A percentile compares a stretch with the other conserved stretches of the same genome.
Conservation (phyloP, 2,797 vertebrate genomes). For the Clarias fuscus region DNA sequence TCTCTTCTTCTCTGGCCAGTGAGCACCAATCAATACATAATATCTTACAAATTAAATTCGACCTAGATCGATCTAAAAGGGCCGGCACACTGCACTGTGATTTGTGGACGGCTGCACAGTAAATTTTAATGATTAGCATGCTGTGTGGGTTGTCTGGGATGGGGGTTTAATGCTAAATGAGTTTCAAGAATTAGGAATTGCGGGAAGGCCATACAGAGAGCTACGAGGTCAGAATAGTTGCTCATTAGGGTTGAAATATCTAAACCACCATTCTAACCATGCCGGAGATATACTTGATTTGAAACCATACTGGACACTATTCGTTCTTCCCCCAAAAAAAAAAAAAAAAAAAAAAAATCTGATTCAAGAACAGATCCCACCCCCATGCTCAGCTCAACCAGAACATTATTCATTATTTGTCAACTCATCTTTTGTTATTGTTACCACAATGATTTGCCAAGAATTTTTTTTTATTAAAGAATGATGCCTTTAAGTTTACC, state of each 20-base stretch:
- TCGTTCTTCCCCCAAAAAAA: neutral
- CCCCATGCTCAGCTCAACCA: neutral
- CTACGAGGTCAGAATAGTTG: neutral
- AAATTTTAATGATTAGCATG: slow-evolving; percentile 75
- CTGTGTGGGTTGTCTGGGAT: slow-evolving; percentile 40
- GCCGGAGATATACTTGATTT: neutral
- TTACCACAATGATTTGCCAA: neutral
- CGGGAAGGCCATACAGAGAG: neutral
- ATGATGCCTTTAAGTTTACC: neutral
- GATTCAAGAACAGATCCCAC: neutral
- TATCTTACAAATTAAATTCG: slow-evolving; percentile 87
- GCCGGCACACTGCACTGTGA: slow-evolving; percentile 67
- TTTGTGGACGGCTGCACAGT: slow-evolving; percentile 70
- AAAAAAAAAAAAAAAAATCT: neutral
- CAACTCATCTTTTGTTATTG: no score
- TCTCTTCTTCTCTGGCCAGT: slow-evolving; percentile 54
- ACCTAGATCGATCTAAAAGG: slow-evolving; percentile 79
- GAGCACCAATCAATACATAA: slow-evolving; percentile 80
- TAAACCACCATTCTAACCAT: neutral
- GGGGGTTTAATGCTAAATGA: slow-evolving; percentile 49
- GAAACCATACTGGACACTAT: neutral
- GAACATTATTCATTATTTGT: no score
- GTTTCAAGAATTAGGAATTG: slow-evolving; percentile 31
- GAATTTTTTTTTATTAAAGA: neutral
- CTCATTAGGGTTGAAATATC: neutral